Evolutionary conservation across 2,888 invertebrate genomes (phyloP).

Genomic region (Thymelicus lineola): DNA sequence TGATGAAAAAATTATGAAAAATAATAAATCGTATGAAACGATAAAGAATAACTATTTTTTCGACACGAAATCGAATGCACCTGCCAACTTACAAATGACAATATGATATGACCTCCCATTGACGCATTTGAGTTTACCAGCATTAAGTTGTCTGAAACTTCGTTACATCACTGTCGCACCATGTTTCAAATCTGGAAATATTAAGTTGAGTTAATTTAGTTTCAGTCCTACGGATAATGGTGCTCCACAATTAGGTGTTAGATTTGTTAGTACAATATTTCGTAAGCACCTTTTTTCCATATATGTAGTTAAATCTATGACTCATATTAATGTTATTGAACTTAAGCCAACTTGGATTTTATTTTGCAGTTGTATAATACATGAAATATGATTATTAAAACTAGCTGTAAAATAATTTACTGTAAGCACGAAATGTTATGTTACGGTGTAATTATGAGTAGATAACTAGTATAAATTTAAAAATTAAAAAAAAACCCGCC

Average conservation of each 20-base stretch:
- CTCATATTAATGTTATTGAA: neutral
- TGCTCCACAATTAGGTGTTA: slow-evolving; percentile 23
- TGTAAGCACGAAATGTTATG: neutral
- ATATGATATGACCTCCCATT: slow-evolving; percentile 76
- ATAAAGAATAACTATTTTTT: neutral
- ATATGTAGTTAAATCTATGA: neutral
- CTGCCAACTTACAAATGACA: slow-evolving; percentile 71
- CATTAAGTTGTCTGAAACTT: slow-evolving; percentile 73
- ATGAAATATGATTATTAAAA: neutral
- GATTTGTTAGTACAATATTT: slow-evolving; percentile 10
- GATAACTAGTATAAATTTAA: too few species aligned
- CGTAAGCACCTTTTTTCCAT: neutral
- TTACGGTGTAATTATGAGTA: too few species aligned
- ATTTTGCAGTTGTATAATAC: neutral
- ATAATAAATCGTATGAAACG: neutral
- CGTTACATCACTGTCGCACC: slow-evolving; percentile 66
- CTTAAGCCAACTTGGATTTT: too few species aligned
- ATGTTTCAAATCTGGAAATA: slow-evolving; percentile 73
- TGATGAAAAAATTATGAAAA: neutral
- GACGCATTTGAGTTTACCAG: slow-evolving; percentile 74
- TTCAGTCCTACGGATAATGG: slow-evolving; percentile 29
- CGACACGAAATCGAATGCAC: slow-evolving; percentile 63
- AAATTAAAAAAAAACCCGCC: too few species aligned
- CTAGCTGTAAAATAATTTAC: neutral
- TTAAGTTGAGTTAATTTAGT: slow-evolving; percentile 29